These are phyloP conservation scores for Metridium senile DNA, from an alignment of 92 coral and sea anemone species.

Conservation along the genomic window DNA sequence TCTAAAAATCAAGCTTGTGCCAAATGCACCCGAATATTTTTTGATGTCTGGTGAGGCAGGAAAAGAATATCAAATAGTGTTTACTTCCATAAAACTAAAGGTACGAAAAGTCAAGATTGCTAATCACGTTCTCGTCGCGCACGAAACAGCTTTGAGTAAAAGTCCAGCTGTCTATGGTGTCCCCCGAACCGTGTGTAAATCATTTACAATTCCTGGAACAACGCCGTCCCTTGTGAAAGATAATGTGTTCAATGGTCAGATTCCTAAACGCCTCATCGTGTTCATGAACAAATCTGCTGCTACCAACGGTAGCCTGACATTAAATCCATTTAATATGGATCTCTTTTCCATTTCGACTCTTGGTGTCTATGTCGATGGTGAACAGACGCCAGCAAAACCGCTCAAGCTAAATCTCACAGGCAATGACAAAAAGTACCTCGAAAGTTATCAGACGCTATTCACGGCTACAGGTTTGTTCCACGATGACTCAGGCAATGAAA, in stretches of 20 bases:
- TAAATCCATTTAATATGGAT: slow-evolving; percentile 52
- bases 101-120: slow-evolving; percentile 53
- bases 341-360: slow-evolving; percentile 29
- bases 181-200: slow-evolving; percentile 37
- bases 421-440: slow-evolving; percentile 41
- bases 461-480: slow-evolving; percentile 46
- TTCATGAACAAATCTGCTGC: slow-evolving; percentile 53
- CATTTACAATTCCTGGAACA: slow-evolving; percentile 45
- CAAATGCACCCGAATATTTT: slow-evolving; percentile 46
- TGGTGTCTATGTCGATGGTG: slow-evolving; percentile 57
- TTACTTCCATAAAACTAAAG: slow-evolving; percentile 40
- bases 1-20: slow-evolving; percentile 41
- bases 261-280: slow-evolving; percentile 50
- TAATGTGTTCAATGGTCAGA: slow-evolving; percentile 50
- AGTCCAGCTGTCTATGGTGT: slow-evolving; percentile 54
- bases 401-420: slow-evolving; percentile 37
- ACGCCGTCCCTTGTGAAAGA: slow-evolving; percentile 47
- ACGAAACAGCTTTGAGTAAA: slow-evolving; percentile 24
- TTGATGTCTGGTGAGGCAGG: slow-evolving; percentile 43
- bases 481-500: slow-evolving; percentile 49
- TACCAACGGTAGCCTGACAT: slow-evolving; percentile 41
- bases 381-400: slow-evolving; percentile 38
- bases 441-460: slow-evolving; percentile 38
- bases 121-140: slow-evolving; percentile 34
- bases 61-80: slow-evolving; percentile 38